Percentiles rank a stretch among this genome's conserved stretches.
Conservation (phyloP, 2,888 invertebrate genomes). For the Drosophila aldrichi region DNA sequence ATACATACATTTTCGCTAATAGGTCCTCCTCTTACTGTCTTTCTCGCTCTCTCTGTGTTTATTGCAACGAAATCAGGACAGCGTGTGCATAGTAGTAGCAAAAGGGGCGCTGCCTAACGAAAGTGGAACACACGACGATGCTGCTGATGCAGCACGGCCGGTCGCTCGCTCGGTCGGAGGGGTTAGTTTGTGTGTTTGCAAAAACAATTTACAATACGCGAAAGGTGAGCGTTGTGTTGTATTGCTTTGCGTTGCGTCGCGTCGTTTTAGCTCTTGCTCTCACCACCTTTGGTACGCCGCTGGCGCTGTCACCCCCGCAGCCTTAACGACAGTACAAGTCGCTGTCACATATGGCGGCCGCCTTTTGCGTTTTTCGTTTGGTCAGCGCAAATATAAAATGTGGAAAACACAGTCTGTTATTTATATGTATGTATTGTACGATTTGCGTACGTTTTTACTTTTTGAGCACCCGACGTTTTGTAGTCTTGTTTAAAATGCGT, state of each 20-base stretch:
- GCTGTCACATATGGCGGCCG: conserved; percentile 67
- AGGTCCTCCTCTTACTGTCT: conserved; percentile 20
- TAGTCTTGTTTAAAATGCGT: conserved; percentile 55
- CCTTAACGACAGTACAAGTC: conserved; percentile 21
- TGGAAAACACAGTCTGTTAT: conserved; percentile 43
- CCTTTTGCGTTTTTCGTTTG: conserved; percentile 59
- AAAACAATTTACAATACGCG: conserved; percentile 75
- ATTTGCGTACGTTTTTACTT: conserved; percentile 38
- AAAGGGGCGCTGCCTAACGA: conserved; percentile 60
- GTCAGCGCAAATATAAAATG: conserved; percentile 59
- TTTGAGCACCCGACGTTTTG: conserved; percentile 25
- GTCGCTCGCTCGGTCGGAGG: conserved; percentile 14
- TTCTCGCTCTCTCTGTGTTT: conserved; percentile 22
- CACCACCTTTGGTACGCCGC: conserved; percentile 59
- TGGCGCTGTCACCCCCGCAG: conserved; percentile 67
- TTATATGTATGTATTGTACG: conserved; percentile 45
- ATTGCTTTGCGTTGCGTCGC: conserved; percentile 23
- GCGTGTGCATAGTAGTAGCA: conserved; percentile 32
- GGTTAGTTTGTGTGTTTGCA: conserved; percentile 60
- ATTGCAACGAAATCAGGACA: conserved; percentile 70
- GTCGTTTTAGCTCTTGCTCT: conserved; percentile 44
- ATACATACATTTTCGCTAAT: conserved; percentile 41
- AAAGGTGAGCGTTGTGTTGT: conserved; percentile 48
- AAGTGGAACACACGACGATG: conserved; percentile 71
- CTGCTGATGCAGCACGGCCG: conserved; percentile 25